Evolutionary conservation across 2,888 invertebrate species (phyloP), one percentile per base, ranked within the genome.

Genomic region (Acanthoscelides obtectus): DNA sequence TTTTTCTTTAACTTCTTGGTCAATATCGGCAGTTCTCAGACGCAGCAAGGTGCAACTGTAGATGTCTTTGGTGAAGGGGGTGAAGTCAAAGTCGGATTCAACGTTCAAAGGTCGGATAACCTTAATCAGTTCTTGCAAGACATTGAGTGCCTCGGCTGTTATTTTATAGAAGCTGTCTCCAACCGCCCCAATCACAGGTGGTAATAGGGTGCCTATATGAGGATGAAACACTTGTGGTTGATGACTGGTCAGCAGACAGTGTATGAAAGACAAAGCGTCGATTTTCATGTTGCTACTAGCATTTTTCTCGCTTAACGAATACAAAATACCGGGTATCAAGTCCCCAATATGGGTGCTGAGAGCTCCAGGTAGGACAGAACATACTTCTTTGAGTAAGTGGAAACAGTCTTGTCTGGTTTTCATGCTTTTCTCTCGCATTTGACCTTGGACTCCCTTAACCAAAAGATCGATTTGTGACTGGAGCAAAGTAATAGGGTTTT

Each of bases 81-180:
- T 88, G 77, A 95, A 92, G 84, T 96, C 93, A 78, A 94, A 90
- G 65, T 75, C 77, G 45, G 78, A 89, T 86, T 74, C 81, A 76
- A 71, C 82, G 91, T 93, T 92, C 68, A 94, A 86, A 0, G 97
- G 97, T 22, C 96, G 89, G 81, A 98, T 95, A 69, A 98, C 97
- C 87, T 95, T 95, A 22, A 98, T 96, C 73, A 99, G 88, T 76
- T 97, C 95, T 84, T 98, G 98, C 75, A 98, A 88, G 20, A 98
- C 98, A 22, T 95, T 87, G 71, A 99, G 87, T 0, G 98, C 98
- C 85, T 99, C 99, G 0, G 98, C 98, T 0, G 97, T 96, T 79
- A 99, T 98, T 88, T 99, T 99, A 87, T 99, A 99, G 88, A 99
- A 99, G 67, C 93, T 93, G 88, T 99, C 99, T 70, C 93, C 93